Evolutionary conservation across 37 sponge, comb jelly and placozoan genomes (phyloP).

Genomic region (Theonella swinhoei): DNA sequence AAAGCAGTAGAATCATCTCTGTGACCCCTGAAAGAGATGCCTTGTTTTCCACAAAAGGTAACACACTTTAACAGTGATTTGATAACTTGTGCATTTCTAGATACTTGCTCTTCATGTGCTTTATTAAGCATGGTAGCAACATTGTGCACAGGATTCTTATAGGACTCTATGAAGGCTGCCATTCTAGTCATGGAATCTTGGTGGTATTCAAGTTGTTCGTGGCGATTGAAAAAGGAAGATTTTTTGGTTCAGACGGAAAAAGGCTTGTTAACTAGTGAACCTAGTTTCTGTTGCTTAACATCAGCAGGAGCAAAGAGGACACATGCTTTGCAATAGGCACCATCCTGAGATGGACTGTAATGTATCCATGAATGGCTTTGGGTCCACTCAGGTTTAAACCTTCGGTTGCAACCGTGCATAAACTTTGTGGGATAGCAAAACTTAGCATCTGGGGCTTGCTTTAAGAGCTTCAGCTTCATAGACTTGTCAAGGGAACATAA

Average conservation of each 20-base stretch:
- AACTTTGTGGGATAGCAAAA: background rate
- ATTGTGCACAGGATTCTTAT: conserved; percentile 2
- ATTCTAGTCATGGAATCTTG: conserved; percentile 13
- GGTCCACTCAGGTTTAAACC: background rate
- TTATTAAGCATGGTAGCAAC: background rate
- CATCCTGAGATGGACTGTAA: background rate
- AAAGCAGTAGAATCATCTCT: conserved; percentile 16
- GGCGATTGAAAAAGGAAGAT: background rate
- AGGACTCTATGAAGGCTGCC: background rate
- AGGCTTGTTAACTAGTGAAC: background rate
- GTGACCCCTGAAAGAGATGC: conserved; percentile 28
- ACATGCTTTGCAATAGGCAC: background rate
- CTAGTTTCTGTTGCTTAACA: background rate
- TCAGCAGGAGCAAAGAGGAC: conserved; percentile 9
- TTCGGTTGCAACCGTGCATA: background rate
- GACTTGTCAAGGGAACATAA: background rate
- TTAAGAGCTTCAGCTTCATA: too few species aligned
- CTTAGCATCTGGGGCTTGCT: too few species aligned
- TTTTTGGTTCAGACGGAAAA: background rate
- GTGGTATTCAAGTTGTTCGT: background rate
- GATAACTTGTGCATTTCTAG: background rate
- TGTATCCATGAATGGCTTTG: background rate
- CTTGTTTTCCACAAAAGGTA: conserved; percentile 18
- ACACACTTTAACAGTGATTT: conserved; percentile 9
- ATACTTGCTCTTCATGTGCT: background rate